Conservation (phyloP, 1,140 invertebrate genomes). For the Myzus persicae region DNA sequence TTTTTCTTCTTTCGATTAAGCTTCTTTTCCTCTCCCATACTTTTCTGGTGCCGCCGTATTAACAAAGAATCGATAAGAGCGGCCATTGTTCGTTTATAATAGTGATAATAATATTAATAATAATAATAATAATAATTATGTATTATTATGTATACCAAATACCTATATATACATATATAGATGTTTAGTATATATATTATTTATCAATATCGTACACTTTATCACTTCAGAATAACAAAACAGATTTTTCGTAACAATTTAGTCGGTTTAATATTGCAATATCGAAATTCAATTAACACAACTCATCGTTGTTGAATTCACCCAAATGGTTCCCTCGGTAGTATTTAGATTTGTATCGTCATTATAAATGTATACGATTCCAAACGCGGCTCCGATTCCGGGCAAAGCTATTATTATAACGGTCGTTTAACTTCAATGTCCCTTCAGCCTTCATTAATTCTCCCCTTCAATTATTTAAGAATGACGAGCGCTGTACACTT, state of each 20-base stretch:
- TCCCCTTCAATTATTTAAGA: neutral
- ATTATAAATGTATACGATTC: neutral
- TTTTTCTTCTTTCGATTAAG: neutral
- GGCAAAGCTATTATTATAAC: neutral
- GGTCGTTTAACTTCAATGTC: conserved; percentile 16
- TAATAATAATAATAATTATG: neutral
- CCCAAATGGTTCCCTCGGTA: neutral
- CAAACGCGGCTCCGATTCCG: neutral
- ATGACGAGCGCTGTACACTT: neutral
- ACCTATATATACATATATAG: no score
- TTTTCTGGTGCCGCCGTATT: neutral
- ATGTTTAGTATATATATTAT: no score
- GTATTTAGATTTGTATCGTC: conserved; percentile 6
- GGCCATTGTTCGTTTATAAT: neutral
- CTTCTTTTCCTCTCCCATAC: neutral
- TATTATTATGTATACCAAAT: neutral
- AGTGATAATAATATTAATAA: no score
- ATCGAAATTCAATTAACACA: neutral
- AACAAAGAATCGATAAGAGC: neutral
- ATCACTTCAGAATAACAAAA: neutral
- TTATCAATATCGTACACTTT: no score
- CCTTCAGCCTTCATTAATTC: neutral
- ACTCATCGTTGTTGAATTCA: neutral
- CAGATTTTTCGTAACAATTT: neutral
- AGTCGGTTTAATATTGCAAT: neutral